Conservation (phyloP, 2,888 invertebrate genomes). For the Drosophila siamana region DNA sequence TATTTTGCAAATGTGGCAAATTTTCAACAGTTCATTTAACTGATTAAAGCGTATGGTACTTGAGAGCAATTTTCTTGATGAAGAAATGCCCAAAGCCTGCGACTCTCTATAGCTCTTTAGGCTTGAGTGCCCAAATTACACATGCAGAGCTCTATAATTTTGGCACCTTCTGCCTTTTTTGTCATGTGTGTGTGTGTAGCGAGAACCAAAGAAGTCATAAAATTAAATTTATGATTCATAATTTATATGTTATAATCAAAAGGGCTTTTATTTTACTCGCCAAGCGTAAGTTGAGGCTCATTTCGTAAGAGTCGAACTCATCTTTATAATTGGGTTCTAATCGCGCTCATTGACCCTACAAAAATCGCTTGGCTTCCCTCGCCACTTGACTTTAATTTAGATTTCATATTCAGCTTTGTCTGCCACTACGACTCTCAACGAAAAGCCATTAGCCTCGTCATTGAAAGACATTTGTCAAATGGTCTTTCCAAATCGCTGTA, state of each 20-base stretch:
- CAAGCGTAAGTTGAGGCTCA: slow-evolving; percentile 35
- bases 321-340: slow-evolving; percentile 75
- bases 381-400: background rate
- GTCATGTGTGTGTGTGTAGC: background rate
- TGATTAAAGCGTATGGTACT: slow-evolving; percentile 69
- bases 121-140: slow-evolving; percentile 65
- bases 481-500: slow-evolving; percentile 34
- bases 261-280: slow-evolving; percentile 37
- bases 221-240: slow-evolving; percentile 76
- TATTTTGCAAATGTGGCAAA: slow-evolving; percentile 72
- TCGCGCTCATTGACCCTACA: slow-evolving; percentile 58
- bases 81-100: slow-evolving; percentile 45
- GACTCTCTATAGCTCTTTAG: slow-evolving; percentile 44
- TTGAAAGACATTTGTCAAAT: slow-evolving; percentile 73
- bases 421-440: no score
- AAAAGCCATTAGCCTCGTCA: slow-evolving; percentile 66
- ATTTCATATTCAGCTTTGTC: background rate
- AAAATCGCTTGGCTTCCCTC: background rate
- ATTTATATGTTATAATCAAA: slow-evolving; percentile 70
- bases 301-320: slow-evolving; percentile 27
- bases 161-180: slow-evolving; percentile 61
- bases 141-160: slow-evolving; percentile 49
- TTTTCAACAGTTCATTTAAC: slow-evolving; percentile 82
- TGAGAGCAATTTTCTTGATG: slow-evolving; percentile 62
- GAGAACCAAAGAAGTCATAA: slow-evolving; percentile 69